Conservation (phyloP, 2,113 vertebrate genomes). For the Connochaetes taurinus region DNA sequence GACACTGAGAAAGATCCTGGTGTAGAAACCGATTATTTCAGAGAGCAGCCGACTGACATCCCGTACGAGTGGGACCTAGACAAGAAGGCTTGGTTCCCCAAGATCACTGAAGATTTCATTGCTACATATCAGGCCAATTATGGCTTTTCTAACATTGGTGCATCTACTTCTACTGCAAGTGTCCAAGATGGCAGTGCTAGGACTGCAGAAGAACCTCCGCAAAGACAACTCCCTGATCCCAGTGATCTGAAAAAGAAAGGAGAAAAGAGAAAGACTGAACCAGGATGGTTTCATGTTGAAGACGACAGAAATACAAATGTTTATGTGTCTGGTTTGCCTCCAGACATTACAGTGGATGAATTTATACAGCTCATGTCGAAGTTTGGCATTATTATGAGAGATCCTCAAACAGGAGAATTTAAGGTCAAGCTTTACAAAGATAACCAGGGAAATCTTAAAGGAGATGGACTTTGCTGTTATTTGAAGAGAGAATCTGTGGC, state of each 20-base stretch:
- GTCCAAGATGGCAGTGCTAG: slow-evolving; percentile 47
- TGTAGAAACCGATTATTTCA: slow-evolving; percentile 81
- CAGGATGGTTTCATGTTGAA: slow-evolving; percentile 96
- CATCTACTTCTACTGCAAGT: slow-evolving; percentile 63
- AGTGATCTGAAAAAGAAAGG: slow-evolving; percentile 84
- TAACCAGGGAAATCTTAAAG: slow-evolving; percentile 94
- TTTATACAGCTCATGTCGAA: slow-evolving; percentile 95
- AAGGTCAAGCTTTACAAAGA: slow-evolving; percentile 98
- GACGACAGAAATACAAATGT: slow-evolving; percentile 95
- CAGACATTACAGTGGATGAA: slow-evolving; percentile 92
- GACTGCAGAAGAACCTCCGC: slow-evolving; percentile 39
- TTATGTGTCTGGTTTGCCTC: slow-evolving; percentile 95
- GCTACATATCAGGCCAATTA: slow-evolving; percentile 96
- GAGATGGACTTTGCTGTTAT: slow-evolving; percentile 97
- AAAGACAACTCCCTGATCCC: slow-evolving; percentile 61
- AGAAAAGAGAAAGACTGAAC: slow-evolving; percentile 92
- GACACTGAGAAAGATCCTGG: slow-evolving; percentile 18
- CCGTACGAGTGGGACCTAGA: slow-evolving; percentile 94
- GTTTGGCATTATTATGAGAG: slow-evolving; percentile 95
- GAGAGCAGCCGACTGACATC: slow-evolving; percentile 87
- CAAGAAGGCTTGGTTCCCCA: slow-evolving; percentile 96
- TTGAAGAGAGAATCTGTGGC: slow-evolving; percentile 94
- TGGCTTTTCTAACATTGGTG: slow-evolving; percentile 84
- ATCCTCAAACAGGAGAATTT: slow-evolving; percentile 92
- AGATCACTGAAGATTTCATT: slow-evolving; percentile 97